Evolutionary conservation across 2,113 vertebrate species (phyloP).

Genomic region (Phylloscopus trochiloides): DNA sequence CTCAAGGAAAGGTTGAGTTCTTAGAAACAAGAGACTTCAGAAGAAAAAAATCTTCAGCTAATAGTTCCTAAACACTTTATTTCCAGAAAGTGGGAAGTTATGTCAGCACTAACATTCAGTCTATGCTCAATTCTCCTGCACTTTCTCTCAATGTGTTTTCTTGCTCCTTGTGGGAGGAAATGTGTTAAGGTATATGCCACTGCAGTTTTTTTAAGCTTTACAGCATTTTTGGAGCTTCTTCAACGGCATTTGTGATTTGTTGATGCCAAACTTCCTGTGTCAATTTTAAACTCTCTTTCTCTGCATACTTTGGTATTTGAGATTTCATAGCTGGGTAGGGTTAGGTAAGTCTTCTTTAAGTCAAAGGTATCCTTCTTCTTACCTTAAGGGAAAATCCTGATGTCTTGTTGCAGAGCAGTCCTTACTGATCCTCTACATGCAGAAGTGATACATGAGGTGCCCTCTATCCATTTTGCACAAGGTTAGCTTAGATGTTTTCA

Average conservation of each 20-base stretch:
- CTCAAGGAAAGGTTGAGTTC: background rate
- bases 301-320: background rate
- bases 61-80: background rate
- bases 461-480: background rate
- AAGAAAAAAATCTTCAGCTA: background rate
- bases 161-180: background rate
- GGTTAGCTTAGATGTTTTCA: background rate
- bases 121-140: background rate
- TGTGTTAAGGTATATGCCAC: background rate
- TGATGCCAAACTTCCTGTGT: background rate
- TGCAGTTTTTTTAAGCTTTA: background rate
- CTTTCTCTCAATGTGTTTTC: background rate
- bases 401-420: background rate
- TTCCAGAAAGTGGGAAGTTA: background rate
- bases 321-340: background rate
- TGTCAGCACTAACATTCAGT: background rate
- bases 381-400: background rate
- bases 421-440: background rate
- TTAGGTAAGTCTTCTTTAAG: background rate
- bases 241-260: background rate
- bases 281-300: background rate
- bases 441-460: background rate
- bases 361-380: background rate
- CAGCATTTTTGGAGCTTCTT: background rate
- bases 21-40: background rate